A percentile compares a stretch with the other conserved stretches of the same genome.
phyloP scores from a whole-genome alignment of 1,140 invertebrate species.

The Drosophila novamexicana region DNA sequence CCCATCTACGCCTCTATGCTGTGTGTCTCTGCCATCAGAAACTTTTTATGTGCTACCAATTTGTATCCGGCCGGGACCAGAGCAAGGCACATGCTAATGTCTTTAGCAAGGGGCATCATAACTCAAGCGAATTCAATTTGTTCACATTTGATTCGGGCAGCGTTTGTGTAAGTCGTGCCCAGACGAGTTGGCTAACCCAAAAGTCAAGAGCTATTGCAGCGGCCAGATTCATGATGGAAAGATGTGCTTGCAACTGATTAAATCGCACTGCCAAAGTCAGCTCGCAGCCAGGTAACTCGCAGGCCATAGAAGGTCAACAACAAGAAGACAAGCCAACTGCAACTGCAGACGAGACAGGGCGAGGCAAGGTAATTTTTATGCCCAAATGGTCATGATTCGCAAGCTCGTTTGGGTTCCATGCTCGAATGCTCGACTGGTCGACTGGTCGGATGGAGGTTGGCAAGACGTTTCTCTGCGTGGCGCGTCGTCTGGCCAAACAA shows the following conservation, averaged over 20 bases:
- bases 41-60: slow-evolving; percentile 51
- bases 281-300: slow-evolving; percentile 1
- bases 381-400: slow-evolving; percentile 78
- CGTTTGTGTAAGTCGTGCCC: slow-evolving; percentile 1
- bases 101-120: slow-evolving; percentile 53
- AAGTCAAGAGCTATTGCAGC: slow-evolving; percentile 23
- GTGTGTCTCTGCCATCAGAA: neutral
- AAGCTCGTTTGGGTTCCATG: slow-evolving; percentile 40
- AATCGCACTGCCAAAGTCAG: slow-evolving; percentile 30
- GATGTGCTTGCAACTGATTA: slow-evolving; percentile 45
- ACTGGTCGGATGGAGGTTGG: neutral
- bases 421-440: neutral
- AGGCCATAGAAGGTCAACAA: slow-evolving; percentile 43
- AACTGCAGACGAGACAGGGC: slow-evolving; percentile 5
- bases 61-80: slow-evolving; percentile 9
- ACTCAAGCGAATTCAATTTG: slow-evolving; percentile 71
- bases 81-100: slow-evolving; percentile 21
- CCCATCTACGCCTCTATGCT: slow-evolving; percentile 25
- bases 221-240: slow-evolving; percentile 30
- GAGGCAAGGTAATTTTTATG: slow-evolving; percentile 74
- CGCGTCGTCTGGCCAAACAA: slow-evolving; percentile 76
- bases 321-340: slow-evolving; percentile 15
- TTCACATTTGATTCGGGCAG: slow-evolving; percentile 3
- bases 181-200: slow-evolving; percentile 1
- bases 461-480: slow-evolving; percentile 38